A percentile compares a stretch with the other conserved stretches of the same genome.
These are phyloP conservation scores for Eudorcas thomsonii DNA, from an alignment of 2,113 vertebrate species.

Conservation along the genomic window DNA sequence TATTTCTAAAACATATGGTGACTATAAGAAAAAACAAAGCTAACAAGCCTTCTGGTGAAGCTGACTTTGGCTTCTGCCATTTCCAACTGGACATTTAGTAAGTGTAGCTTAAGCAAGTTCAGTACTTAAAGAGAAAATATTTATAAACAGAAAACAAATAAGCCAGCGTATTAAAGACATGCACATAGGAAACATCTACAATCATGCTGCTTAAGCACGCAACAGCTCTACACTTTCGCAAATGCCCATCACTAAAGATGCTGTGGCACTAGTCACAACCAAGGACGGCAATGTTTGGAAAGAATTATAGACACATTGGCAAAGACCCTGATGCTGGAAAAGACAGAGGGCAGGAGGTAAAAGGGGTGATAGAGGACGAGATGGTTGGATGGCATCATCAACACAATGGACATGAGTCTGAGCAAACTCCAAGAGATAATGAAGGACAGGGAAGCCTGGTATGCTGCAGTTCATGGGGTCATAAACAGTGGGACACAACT, in stretches of 20 bases:
- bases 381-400: not conserved
- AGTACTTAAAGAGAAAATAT: conserved; percentile 5
- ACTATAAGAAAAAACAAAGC: not conserved
- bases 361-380: not conserved
- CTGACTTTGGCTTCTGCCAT: not conserved
- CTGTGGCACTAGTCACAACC: not conserved
- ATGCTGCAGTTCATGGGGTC: not conserved
- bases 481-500: not conserved
- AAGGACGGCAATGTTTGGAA: not conserved
- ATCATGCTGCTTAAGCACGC: not conserved
- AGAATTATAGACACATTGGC: not conserved
- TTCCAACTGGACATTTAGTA: not conserved
- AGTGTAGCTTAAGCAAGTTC: not conserved
- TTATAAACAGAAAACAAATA: not conserved
- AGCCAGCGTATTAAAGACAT: not conserved
- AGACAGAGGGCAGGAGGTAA: not conserved
- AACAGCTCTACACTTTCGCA: not conserved
- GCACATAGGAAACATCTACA: not conserved
- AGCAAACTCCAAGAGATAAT: not conserved
- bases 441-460: not conserved
- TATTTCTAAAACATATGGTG: not conserved
- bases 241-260: not conserved
- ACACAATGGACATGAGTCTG: not conserved
- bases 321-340: not conserved
- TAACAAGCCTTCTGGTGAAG: not conserved